Percentiles rank a stretch among this genome's conserved stretches.
Evolutionary conservation across 2,888 invertebrate species (phyloP).

Genomic region (Omphaloscelis lunosa): DNA sequence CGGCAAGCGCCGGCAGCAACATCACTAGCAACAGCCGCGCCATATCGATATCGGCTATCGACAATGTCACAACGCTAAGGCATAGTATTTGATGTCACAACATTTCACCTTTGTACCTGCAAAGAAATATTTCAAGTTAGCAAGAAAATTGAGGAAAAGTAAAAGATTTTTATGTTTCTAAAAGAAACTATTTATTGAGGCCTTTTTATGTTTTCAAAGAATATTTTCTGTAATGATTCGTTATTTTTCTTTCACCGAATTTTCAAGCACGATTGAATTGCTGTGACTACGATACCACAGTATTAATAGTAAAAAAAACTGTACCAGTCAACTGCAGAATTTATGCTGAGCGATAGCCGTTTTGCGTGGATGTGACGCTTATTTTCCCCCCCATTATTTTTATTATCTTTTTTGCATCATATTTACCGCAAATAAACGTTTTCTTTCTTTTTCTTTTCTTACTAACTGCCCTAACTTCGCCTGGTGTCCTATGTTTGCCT

Average conservation of each 20-base stretch:
- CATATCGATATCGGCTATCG: conserved; percentile 81
- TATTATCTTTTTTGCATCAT: too few species aligned
- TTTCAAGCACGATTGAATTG: conserved; percentile 2
- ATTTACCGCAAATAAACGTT: too few species aligned
- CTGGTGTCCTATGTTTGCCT: too few species aligned
- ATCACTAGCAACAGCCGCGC: conserved; percentile 71
- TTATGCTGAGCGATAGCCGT: too few species aligned
- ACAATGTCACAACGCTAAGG: conserved; percentile 81
- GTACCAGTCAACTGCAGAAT: too few species aligned
- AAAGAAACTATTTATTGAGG: neutral
- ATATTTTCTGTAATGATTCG: neutral
- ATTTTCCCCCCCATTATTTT: too few species aligned
- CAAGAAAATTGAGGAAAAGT: neutral
- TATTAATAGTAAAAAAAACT: too few species aligned
- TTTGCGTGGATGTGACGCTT: too few species aligned
- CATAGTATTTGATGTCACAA: conserved; percentile 77
- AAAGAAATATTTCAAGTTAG: conserved; percentile 69
- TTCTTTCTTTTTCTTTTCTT: too few species aligned
- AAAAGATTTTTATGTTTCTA: neutral
- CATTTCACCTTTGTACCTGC: conserved; percentile 80
- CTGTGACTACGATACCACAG: neutral
- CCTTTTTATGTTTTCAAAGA: neutral
- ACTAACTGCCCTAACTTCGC: too few species aligned
- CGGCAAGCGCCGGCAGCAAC: conserved; percentile 78
- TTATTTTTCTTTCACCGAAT: neutral